Conservation (phyloP, 2,888 invertebrate species). For the Rhingia campestris region DNA sequence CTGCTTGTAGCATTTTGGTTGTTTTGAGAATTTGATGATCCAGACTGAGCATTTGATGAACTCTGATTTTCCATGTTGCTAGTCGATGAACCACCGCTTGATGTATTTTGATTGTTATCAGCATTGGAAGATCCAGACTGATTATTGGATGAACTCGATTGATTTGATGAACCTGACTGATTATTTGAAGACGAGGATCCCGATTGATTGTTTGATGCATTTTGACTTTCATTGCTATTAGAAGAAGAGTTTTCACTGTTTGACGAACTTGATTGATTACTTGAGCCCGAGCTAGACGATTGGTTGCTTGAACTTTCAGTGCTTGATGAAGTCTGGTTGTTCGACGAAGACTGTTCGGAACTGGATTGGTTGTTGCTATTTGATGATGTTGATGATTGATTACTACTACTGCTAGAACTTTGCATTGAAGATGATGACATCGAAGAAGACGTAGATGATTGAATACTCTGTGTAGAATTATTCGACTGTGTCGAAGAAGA, state of each 20-base stretch:
- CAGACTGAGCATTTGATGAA: constrained; percentile 40
- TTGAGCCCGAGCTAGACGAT: constrained; percentile 33
- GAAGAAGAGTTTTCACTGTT: constrained; percentile 72
- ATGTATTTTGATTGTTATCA: constrained; percentile 48
- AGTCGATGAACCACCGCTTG: neutral
- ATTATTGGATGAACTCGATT: constrained; percentile 53
- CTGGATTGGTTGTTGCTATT: constrained; percentile 52
- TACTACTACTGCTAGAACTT: constrained; percentile 72
- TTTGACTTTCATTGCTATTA: constrained; percentile 42
- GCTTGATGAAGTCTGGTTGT: constrained; percentile 57
- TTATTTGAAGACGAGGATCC: constrained; percentile 59
- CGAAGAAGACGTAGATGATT: constrained; percentile 45
- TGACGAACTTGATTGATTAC: constrained; percentile 57
- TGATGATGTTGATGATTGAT: constrained; percentile 56
- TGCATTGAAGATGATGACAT: constrained; percentile 46
- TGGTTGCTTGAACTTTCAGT: constrained; percentile 50
- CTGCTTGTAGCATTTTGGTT: constrained; percentile 55
- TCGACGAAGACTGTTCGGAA: constrained; percentile 45
- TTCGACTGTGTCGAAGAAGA: constrained; percentile 75
- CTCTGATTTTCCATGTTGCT: constrained; percentile 34
- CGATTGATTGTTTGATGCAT: constrained; percentile 36
- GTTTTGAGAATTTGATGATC: constrained; percentile 39
- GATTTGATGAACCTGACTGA: constrained; percentile 34
- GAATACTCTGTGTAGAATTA: constrained; percentile 66
- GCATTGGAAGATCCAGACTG: constrained; percentile 41